Evolutionary conservation across 2,113 vertebrate genomes (phyloP), one percentile per base, ranked within the genome.

Genomic region (Phainopepla nitens): DNA sequence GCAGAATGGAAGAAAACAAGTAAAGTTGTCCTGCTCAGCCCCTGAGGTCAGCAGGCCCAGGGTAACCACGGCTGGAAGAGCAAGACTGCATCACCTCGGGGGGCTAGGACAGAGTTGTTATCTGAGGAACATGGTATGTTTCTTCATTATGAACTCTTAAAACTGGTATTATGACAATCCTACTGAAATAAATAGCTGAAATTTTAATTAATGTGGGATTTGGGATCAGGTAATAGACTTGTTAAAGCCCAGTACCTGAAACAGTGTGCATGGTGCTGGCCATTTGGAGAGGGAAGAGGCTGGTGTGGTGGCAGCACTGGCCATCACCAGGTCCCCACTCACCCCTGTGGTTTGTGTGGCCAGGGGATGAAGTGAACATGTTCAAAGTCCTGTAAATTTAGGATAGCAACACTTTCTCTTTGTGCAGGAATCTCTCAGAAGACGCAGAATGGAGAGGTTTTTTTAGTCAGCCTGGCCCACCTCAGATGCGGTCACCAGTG

Each of bases 181-280:
- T 62, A 51, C 45, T 66, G 47, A 86, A 90, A n/a, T 89, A 44
- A 54, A 89, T 58, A 15, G 36, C 33, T 47, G 62, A 77, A 19
- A 19, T 54, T 61, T n/a, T 93, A 58, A 56, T 82, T 50, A 51
- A 20, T 9, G 7, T 28, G 35, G 24, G 35, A 36, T 68, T 84
- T 90, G 50, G 80, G 50, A 82, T 73, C 21, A 13, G 8, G 31
- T 61, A 53, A 21, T 16, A 62, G 82, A 33, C 42, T 85, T 54
- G 20, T 24, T n/a, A 15, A 39, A 68, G 51, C 33, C 3, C 44
- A 53, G 28, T 25, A 33, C 25, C 28, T 61, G 72, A 44, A 62
- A 47, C 13, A 5, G 18, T 15, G 9, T 0, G 0, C 41, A 3
- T 0, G 8, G 35, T 82, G 60, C 65, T 4, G 14, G n/a, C n/a